A percentile compares a stretch with the other conserved stretches of the same genome.
Conservation (phyloP, 2,797 vertebrate species). For the Champsocephalus gunnari region DNA sequence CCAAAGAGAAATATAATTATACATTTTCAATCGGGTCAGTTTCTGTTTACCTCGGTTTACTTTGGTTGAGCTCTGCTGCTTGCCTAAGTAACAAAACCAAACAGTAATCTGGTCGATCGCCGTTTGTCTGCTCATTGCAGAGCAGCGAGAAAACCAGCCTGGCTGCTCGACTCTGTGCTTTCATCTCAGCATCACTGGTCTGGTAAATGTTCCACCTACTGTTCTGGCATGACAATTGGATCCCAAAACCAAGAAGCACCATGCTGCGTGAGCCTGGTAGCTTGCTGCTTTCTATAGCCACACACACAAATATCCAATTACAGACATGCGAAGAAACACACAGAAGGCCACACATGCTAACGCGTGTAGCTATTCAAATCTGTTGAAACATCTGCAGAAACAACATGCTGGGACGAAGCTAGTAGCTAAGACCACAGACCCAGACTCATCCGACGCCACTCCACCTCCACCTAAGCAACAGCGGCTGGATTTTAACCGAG, state of each 20-base stretch:
- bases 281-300: conserved; percentile 21
- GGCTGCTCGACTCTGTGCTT: conserved; percentile 38
- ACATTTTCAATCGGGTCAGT: background rate
- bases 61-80: conserved; percentile 16
- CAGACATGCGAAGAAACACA: background rate
- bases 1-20: background rate
- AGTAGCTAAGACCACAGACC: too few species aligned
- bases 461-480: too few species aligned
- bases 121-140: conserved; percentile 39
- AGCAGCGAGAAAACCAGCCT: conserved; percentile 37
- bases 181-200: conserved; percentile 62
- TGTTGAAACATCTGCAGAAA: too few species aligned
- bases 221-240: conserved; percentile 57
- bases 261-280: conserved; percentile 12
- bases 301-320: conserved; percentile 10
- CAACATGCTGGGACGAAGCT: too few species aligned
- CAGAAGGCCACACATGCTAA: background rate
- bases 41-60: conserved; percentile 24
- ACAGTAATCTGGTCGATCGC: conserved; percentile 35
- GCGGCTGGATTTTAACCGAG: too few species aligned
- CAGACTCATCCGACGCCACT: too few species aligned
- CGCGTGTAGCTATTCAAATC: too few species aligned
- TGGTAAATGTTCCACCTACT: conserved; percentile 56
- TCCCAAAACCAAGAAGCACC: conserved; percentile 29
- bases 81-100: conserved; percentile 41